These are phyloP conservation scores for Lepus townsendii DNA, from an alignment of 2,797 vertebrate genomes.

Conservation along the genomic window DNA sequence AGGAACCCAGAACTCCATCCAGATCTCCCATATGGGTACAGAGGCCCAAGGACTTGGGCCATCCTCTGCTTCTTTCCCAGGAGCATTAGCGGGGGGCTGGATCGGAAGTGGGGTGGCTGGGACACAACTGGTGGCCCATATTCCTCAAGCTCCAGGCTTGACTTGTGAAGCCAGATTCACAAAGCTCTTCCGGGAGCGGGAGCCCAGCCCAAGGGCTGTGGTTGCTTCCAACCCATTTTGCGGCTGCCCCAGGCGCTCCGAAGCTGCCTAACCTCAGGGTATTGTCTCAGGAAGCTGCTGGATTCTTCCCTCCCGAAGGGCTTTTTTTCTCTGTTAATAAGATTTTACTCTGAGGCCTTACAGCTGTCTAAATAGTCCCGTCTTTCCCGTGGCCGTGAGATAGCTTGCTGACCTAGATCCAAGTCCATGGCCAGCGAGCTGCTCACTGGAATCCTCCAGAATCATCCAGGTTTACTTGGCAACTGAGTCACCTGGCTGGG, in stretches of 20 bases:
- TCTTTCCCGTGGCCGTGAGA: constrained; percentile 86
- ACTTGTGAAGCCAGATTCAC: not conserved
- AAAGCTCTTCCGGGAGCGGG: constrained; percentile 13
- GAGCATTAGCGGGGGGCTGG: no score
- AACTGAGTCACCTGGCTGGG: constrained; percentile 81
- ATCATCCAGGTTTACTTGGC: constrained; percentile 81
- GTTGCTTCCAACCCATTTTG: not conserved
- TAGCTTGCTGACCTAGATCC: constrained; percentile 81
- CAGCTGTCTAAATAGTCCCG: constrained; percentile 89
- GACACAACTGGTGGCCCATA: no score
- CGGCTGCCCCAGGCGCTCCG: not conserved
- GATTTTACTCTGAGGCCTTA: constrained; percentile 83
- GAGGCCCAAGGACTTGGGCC: no score
- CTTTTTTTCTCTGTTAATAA: constrained; percentile 84
- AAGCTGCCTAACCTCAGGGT: constrained; percentile 82
- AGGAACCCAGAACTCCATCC: no score
- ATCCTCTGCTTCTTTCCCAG: no score
- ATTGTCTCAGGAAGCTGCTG: constrained; percentile 84
- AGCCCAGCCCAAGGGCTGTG: not conserved
- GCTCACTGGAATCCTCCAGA: constrained; percentile 68
- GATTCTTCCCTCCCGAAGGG: constrained; percentile 70
- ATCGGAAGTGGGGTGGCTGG: no score
- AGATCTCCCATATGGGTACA: no score
- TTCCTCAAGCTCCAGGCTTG: not conserved
- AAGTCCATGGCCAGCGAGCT: constrained; percentile 73